Base-by-base conservation (phyloP, 1,140 invertebrate genomes). In the Pseudobourletiella spinata region DNA sequence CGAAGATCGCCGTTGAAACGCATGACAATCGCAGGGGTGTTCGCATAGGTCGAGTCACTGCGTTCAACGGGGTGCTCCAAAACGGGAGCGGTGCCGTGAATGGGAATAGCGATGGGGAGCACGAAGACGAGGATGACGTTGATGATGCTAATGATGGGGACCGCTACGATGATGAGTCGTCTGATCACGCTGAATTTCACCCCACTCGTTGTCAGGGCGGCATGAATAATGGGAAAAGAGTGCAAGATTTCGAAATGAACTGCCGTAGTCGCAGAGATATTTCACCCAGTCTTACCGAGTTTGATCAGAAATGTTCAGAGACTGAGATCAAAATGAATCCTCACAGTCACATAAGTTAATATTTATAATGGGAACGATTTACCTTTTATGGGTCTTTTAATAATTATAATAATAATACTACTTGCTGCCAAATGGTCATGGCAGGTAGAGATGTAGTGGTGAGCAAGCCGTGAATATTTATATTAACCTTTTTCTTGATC, bases 291-390 rank as follows among this genome's bases (percentile, higher is more conserved):
- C 3, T 28, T 29, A 35, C 22, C n/a, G 50, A 52, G 11, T 18
- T 26, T 28, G 50, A 42, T 52, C 59, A 28, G 43, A 60, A 52
- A 50, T 52, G 32, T 44, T 52, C 30, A 14, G 57, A 51, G 29
- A 60, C 59, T 60, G 59, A 60, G 50, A 39, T 39, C 50, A 18
- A 60, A 42, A 39, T 28, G 15, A 35, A 39, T n/a, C 22, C 29
- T 32, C 29, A 52, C 11, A 29, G 29, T 15, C 50, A 24, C 15
- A 26, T 52, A 46, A 60, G 59, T 50, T 60, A 60, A 54, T 60
- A 44, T n/a, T n/a, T n/a, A n/a, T n/a, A n/a, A n/a, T n/a, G n/a
- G n/a, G n/a, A n/a, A n/a, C n/a, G n/a, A n/a, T n/a, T n/a, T n/a
- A n/a, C n/a, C n/a, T n/a, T n/a, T n/a, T n/a, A n/a, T n/a, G n/a